Evolutionary conservation across 2,888 invertebrate species (phyloP).

Genomic region (Nomada ferruginata): DNA sequence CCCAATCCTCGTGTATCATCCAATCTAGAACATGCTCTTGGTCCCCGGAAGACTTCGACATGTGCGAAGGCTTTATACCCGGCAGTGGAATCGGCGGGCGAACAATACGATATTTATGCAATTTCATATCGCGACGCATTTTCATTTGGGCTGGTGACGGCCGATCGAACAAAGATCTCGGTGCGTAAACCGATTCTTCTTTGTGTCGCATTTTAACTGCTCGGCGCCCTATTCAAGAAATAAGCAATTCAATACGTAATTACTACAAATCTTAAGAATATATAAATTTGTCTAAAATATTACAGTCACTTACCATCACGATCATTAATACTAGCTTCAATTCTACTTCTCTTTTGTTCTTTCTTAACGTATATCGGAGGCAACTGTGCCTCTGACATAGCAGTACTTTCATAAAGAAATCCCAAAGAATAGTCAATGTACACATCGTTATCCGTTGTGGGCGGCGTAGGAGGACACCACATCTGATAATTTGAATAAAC

Average conservation of each 20-base stretch:
- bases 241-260: slow-evolving; percentile 17
- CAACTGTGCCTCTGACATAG: slow-evolving; percentile 91
- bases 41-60: slow-evolving; percentile 86
- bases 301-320: slow-evolving; percentile 82
- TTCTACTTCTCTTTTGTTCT: slow-evolving; percentile 89
- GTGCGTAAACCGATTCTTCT: slow-evolving; percentile 91
- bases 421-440: slow-evolving; percentile 94
- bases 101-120: slow-evolving; percentile 89
- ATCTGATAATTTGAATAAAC: slow-evolving; percentile 86
- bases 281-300: not conserved
- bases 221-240: slow-evolving; percentile 84
- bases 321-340: slow-evolving; percentile 86
- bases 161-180: slow-evolving; percentile 92
- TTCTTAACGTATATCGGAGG: slow-evolving; percentile 93
- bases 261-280: not conserved
- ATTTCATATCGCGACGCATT: slow-evolving; percentile 90
- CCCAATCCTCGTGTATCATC: slow-evolving; percentile 96
- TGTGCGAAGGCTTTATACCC: slow-evolving; percentile 85
- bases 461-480: slow-evolving; percentile 99
- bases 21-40: slow-evolving; percentile 91
- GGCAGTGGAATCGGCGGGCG: slow-evolving; percentile 85
- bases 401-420: slow-evolving; percentile 92
- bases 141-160: slow-evolving; percentile 91
- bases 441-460: slow-evolving; percentile 95
- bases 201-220: slow-evolving; percentile 87